Evolutionary conservation across 2,888 invertebrate species (phyloP).

Genomic region (Himalopsyche kuldschensis): DNA sequence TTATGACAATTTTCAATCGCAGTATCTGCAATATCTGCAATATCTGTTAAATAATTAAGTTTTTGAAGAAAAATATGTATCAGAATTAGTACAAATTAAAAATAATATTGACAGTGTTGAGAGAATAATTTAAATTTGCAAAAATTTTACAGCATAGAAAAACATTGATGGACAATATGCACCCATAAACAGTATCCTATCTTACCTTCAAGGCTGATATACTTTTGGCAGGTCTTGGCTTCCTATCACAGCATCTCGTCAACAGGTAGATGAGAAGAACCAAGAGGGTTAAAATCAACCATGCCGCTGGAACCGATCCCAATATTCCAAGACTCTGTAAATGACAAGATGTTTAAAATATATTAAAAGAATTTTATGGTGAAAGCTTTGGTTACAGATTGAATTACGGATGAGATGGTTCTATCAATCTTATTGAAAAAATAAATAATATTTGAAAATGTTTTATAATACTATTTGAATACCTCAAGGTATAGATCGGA

Average conservation of each 20-base stretch:
- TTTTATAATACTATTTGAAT: slow-evolving; percentile 45
- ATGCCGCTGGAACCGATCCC: slow-evolving; percentile 90
- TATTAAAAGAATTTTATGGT: not conserved
- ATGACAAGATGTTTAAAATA: not conserved
- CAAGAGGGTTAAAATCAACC: slow-evolving; percentile 87
- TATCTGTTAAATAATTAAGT: too few species aligned
- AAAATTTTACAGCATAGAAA: too few species aligned
- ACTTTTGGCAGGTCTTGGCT: slow-evolving; percentile 84
- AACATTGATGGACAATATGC: too few species aligned
- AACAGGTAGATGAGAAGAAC: slow-evolving; percentile 89
- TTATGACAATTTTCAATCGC: too few species aligned
- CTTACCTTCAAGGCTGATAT: slow-evolving; percentile 79
- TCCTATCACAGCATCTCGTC: slow-evolving; percentile 93
- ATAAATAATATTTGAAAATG: too few species aligned
- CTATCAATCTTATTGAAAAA: too few species aligned
- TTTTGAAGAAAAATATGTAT: not conserved
- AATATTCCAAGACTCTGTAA: slow-evolving; percentile 87
- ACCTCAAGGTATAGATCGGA: slow-evolving; percentile 91
- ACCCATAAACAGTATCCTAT: not conserved
- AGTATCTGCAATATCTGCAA: too few species aligned
- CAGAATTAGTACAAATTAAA: not conserved
- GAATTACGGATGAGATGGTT: too few species aligned
- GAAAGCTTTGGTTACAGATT: not conserved
- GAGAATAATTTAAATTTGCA: not conserved
- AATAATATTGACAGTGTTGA: not conserved